Percentiles rank a stretch among this genome's conserved stretches.
phyloP scores from a whole-genome alignment of 2,113 vertebrate genomes.

The Ailurus styani region DNA sequence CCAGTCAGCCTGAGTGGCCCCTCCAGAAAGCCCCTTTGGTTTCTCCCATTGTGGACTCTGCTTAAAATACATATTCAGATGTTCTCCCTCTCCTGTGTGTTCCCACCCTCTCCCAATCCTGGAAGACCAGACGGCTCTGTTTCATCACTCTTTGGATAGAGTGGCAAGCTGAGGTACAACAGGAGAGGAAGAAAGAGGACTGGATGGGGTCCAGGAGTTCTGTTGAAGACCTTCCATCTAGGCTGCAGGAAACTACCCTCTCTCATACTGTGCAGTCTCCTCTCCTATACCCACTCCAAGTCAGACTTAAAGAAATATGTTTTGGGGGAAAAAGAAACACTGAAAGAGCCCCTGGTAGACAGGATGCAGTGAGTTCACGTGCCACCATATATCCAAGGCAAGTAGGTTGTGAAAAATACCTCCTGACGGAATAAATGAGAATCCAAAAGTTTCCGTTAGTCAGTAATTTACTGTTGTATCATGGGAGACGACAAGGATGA shows the following conservation, averaged over 20 bases:
- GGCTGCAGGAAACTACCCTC: not conserved
- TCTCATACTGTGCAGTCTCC: not conserved
- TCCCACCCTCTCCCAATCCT: not conserved
- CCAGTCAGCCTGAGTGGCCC: not conserved
- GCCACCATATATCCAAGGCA: not conserved
- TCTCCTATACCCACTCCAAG: not conserved
- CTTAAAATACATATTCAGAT: not conserved
- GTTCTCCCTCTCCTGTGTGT: not conserved
- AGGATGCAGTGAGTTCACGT: not conserved
- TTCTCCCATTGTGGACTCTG: not conserved
- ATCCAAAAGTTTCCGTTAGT: not conserved
- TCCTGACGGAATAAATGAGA: not conserved
- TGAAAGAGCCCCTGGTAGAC: not conserved
- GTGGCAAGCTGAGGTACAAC: not conserved
- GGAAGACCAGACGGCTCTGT: not conserved
- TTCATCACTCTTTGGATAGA: not conserved
- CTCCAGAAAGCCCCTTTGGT: not conserved
- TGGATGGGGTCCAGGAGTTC: not conserved
- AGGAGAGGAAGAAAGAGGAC: not conserved
- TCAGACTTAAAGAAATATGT: not conserved
- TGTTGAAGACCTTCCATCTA: not conserved
- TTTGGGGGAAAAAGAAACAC: not conserved
- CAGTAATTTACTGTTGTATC: not conserved
- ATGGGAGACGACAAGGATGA: not conserved
- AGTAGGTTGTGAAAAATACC: not conserved